Evolutionary conservation across 2,113 vertebrate species (phyloP).

Genomic region (Ammospiza caudacuta): DNA sequence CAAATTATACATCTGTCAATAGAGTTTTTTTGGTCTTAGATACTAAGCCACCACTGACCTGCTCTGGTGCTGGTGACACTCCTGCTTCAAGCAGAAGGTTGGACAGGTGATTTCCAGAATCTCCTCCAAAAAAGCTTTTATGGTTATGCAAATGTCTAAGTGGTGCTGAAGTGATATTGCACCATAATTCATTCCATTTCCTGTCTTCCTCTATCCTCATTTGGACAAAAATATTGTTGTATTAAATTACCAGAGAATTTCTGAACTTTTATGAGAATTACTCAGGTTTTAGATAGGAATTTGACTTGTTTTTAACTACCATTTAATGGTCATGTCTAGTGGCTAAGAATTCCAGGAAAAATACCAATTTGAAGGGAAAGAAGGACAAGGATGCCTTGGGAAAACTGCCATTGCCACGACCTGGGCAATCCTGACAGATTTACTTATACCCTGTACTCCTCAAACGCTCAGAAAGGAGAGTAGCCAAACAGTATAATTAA

Average conservation of each 20-base stretch:
- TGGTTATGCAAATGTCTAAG: not conserved
- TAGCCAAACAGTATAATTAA: not conserved
- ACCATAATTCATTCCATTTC: not conserved
- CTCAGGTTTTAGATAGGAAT: not conserved
- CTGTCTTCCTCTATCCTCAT: not conserved
- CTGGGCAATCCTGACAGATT: not conserved
- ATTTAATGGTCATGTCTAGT: not conserved
- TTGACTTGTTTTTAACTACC: not conserved
- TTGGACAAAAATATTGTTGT: not conserved
- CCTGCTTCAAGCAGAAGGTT: not conserved
- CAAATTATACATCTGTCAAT: not conserved
- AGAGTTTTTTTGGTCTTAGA: not conserved
- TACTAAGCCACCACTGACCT: not conserved
- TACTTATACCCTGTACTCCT: not conserved
- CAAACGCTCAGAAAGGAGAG: not conserved
- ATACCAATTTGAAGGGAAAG: not conserved
- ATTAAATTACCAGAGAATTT: not conserved
- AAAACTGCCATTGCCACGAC: not conserved
- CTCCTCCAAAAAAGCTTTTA: not conserved
- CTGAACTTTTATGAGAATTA: not conserved
- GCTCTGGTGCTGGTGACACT: not conserved
- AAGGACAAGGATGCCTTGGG: not conserved
- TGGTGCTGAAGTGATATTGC: not conserved
- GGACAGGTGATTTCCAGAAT: not conserved
- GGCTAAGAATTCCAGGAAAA: conserved; percentile 3